Evolutionary conservation across 1,140 invertebrate genomes (phyloP), one percentile per base, ranked within the genome.

Genomic region (Mycetomoellerius zeteki): DNA sequence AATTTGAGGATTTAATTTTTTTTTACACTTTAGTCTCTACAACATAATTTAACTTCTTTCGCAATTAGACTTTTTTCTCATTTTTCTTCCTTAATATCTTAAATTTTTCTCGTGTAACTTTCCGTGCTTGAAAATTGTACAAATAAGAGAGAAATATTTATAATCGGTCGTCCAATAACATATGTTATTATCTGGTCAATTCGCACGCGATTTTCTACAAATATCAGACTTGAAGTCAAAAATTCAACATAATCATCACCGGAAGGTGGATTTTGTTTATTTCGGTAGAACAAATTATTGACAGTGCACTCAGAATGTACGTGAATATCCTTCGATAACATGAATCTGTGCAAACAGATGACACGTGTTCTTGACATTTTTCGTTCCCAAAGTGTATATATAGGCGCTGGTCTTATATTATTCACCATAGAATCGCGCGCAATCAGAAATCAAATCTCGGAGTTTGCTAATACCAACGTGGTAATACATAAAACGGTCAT

Each of bases 341-440:
- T 12, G 21, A 93, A 92, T 92, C 92, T 89, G 72, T 86, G 88
- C 86, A 92, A 93, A 93, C 86, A 91, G 56, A 37, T 60, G 27
- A 85, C 85, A 86, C 89, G 90, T 81, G 91, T 64, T 71, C 50
- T 27, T 75, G 84, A 87, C 81, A 91, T 89, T 92, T 85, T 90
- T 89, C 76, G 77, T 88, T 90, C 87, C 86, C 86, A 24, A 33
- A 52, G 19, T n/a, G 27, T 16, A 1, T 43, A 37, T 47, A 30
- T 8, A 50, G 73, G 4, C 37, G 27, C 8, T 37, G 19, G 75
- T 89, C 27, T 89, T 76, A 58, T 14, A 52, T 72, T 16, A 54
- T 76, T 33, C 4, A 12, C 5, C 1, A 7, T 37, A 37, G 52
- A 69, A 50, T 72, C 33, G 14, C 33, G 33, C 21, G n/a, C 47